phyloP scores from a whole-genome alignment of 2,888 invertebrate genomes.

The Ceramica pisi region DNA sequence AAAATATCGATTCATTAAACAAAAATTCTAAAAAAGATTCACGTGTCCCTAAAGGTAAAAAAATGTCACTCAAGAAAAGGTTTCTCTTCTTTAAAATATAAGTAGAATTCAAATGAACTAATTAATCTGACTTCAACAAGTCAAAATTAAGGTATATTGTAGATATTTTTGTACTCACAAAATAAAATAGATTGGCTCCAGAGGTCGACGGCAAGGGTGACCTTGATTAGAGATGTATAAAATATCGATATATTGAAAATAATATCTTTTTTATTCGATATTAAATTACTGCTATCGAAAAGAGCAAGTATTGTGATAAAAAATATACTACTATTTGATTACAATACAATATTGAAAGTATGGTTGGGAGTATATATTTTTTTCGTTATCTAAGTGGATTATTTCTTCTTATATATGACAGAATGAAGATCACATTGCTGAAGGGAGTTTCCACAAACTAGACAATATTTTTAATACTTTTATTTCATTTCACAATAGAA shows the following conservation, averaged over 20 bases:
- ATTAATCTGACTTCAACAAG: constrained; percentile 46
- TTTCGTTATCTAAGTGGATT: neutral
- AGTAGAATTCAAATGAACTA: constrained; percentile 21
- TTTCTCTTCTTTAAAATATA: constrained; percentile 14
- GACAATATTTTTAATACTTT: too few species aligned
- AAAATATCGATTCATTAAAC: neutral
- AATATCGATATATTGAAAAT: constrained; percentile 35
- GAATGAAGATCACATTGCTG: neutral
- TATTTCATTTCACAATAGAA: neutral
- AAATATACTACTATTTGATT: constrained; percentile 7
- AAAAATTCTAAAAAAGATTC: neutral
- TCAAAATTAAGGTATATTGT: constrained; percentile 30
- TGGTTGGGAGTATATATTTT: neutral
- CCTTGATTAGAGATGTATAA: constrained; percentile 51
- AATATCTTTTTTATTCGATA: constrained; percentile 44
- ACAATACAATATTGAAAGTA: constrained; percentile 21
- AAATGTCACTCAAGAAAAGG: constrained; percentile 2
- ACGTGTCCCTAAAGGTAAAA: neutral
- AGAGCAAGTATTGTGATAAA: constrained; percentile 25
- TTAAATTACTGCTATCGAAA: constrained; percentile 44
- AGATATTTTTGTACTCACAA: constrained; percentile 36
- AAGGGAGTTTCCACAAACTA: neutral
- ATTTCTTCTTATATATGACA: neutral
- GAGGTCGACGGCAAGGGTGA: constrained; percentile 49
- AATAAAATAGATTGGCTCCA: constrained; percentile 41